Percentiles rank a stretch among this genome's conserved stretches.
Conservation (phyloP, 2,797 vertebrate genomes). For the Pseudomugil tenellus region DNA sequence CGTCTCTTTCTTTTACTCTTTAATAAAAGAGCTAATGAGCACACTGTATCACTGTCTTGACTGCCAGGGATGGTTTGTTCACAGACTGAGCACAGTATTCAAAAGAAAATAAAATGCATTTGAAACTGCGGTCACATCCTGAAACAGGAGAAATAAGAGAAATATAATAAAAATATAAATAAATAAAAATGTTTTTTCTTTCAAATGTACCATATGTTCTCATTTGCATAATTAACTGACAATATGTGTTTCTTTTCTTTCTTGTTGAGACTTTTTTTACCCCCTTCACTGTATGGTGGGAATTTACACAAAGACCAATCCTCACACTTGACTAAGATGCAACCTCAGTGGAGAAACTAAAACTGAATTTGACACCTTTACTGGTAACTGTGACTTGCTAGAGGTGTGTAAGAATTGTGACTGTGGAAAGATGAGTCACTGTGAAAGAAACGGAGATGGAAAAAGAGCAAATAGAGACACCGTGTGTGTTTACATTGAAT, state of each 20-base stretch:
- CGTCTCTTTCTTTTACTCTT: slow-evolving; percentile 27
- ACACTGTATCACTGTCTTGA: slow-evolving; percentile 27
- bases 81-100: slow-evolving; percentile 28
- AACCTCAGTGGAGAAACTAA: slow-evolving; percentile 53
- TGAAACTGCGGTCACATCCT: slow-evolving; percentile 25
- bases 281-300: slow-evolving; percentile 22
- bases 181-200: slow-evolving; percentile 21
- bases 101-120: slow-evolving; percentile 31
- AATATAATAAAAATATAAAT: slow-evolving; percentile 4
- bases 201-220: slow-evolving; percentile 12
- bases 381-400: slow-evolving; percentile 58
- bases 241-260: not conserved
- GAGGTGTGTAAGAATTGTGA: slow-evolving; percentile 63
- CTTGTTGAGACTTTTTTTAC: not conserved
- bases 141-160: slow-evolving; percentile 26
- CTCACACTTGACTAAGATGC: slow-evolving; percentile 54
- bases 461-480: slow-evolving; percentile 50
- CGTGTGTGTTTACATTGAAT: slow-evolving; percentile 50
- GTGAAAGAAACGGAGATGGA: slow-evolving; percentile 47
- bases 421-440: slow-evolving; percentile 65
- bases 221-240: slow-evolving; percentile 35
- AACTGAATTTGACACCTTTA: slow-evolving; percentile 60
- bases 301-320: slow-evolving; percentile 42
- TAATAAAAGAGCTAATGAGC: slow-evolving; percentile 48
- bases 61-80: slow-evolving; percentile 33